Evolutionary conservation across 2,888 invertebrate species (phyloP), one percentile per base, ranked within the genome.

Genomic region (Caenorhabditis drosophilae): DNA sequence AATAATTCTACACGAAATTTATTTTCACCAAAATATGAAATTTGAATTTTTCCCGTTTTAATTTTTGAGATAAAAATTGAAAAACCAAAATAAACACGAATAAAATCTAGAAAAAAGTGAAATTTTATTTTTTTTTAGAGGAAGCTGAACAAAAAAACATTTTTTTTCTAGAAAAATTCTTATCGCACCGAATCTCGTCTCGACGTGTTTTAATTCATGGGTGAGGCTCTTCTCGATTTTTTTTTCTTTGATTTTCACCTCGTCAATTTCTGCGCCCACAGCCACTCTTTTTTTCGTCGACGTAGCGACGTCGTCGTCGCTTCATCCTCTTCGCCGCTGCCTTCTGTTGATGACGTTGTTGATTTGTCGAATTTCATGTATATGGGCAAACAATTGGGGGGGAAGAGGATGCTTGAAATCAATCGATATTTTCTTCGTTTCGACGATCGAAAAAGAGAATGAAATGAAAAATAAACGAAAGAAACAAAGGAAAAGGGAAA

Each of bases 191-290:
- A 36, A 36, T 36, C 4, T 36, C n/a, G n/a, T n/a, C n/a, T n/a
- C n/a, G n/a, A n/a, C n/a, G n/a, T n/a, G n/a, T 31, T 31, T 31
- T 31, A 31, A 12, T 31, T 31, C 12, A 9, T 31, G 31, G 12
- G 31, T 31, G 31, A n/a, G n/a, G n/a, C n/a, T n/a, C n/a, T n/a
- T n/a, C n/a, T 12, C 15, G 4, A 23, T 23, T 42, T 23, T 23
- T 42, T 15, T 9, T 4, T 12, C 4, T n/a, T n/a, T n/a, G n/a
- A 40, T 20, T 20, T 15, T 15, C 15, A 42, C 42, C 42, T 42
- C 20, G 42, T 25, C 42, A 42, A 42, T 42, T 42, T 42, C 20
- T 42, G 42, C 3, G 42, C 42, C 42, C 42, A 42, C 4, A 42
- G 4, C 42, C 42, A 42, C 23, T 42, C 42, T 7, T 4, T 3